Percentiles rank a stretch among this genome's conserved stretches.
Conservation (phyloP, 2,888 invertebrate species). For the Pelosia muscerda region DNA sequence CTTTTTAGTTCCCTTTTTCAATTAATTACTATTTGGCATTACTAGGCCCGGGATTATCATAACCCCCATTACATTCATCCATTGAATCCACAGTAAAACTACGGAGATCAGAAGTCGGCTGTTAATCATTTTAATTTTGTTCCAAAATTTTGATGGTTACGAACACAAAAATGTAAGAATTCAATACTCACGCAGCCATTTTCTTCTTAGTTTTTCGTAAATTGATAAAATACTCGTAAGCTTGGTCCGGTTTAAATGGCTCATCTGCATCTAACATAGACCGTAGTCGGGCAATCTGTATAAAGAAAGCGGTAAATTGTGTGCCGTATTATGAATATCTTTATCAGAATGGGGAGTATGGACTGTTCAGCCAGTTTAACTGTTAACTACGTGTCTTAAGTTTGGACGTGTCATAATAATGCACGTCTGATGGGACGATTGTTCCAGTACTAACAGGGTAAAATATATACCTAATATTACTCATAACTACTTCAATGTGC, state of each 20-base stretch:
- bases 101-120: slow-evolving; percentile 2
- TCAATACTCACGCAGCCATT: slow-evolving; percentile 56
- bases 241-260: slow-evolving; percentile 81
- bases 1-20: not conserved
- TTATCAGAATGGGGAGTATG: not conserved
- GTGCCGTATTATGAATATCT: no score
- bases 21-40: slow-evolving; percentile 5
- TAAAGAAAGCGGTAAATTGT: slow-evolving; percentile 7
- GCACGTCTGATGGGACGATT: no score
- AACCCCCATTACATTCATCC: not conserved
- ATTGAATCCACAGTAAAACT: slow-evolving; percentile 1
- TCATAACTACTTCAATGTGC: no score
- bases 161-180: not conserved
- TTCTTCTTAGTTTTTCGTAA: slow-evolving; percentile 72
- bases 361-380: no score
- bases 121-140: not conserved
- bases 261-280: slow-evolving; percentile 79
- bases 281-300: slow-evolving; percentile 74
- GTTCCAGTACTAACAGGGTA: no score
- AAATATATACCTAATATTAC: no score
- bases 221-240: slow-evolving; percentile 80
- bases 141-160: not conserved
- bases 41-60: slow-evolving; percentile 5
- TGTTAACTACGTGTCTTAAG: no score
- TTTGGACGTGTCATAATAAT: no score